Percentiles rank a stretch among this genome's conserved stretches.
phyloP scores from a whole-genome alignment of 2,888 invertebrate genomes.

The Diplazon laetatorius region DNA sequence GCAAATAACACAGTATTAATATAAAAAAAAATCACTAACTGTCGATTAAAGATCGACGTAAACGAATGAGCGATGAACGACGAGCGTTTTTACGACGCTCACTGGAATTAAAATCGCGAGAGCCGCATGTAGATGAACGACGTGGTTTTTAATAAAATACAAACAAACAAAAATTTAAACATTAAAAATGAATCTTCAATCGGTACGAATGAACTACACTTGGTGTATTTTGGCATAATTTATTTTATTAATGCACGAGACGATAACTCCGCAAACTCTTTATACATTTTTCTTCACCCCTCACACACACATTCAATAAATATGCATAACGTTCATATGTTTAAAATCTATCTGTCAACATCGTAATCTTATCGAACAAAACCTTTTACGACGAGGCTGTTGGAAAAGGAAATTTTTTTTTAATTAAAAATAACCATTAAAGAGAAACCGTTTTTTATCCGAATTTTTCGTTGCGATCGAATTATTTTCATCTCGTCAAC shows the following conservation, averaged over 20 bases:
- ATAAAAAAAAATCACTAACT: slow-evolving; percentile 56
- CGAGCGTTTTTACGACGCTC: slow-evolving; percentile 45
- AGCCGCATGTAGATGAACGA: slow-evolving; percentile 44
- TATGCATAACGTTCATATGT: slow-evolving; percentile 22
- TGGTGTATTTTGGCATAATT: slow-evolving; percentile 22
- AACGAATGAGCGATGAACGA: slow-evolving; percentile 1
- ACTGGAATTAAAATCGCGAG: slow-evolving; percentile 47
- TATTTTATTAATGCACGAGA: slow-evolving; percentile 47
- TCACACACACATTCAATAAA: slow-evolving; percentile 29
- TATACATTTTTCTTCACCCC: slow-evolving; percentile 34
- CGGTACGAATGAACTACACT: not conserved
- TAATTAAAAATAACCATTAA: too few relatives aligned
- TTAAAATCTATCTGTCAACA: slow-evolving; percentile 1
- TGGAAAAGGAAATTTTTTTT: slow-evolving; percentile 45
- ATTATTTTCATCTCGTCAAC: not conserved
- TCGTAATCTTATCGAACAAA: slow-evolving; percentile 27
- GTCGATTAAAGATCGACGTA: slow-evolving; percentile 39
- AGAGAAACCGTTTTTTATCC: too few relatives aligned
- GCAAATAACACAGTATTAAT: slow-evolving; percentile 62
- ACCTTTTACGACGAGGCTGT: slow-evolving; percentile 62
- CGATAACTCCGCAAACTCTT: slow-evolving; percentile 47
- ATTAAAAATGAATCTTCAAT: not conserved
- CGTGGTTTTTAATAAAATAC: slow-evolving; percentile 58
- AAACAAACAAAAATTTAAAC: slow-evolving; percentile 15
- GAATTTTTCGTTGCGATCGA: not conserved